phyloP scores from a whole-genome alignment of 2,113 vertebrate species.

The Sinocyclocheilus maitianheensis region DNA sequence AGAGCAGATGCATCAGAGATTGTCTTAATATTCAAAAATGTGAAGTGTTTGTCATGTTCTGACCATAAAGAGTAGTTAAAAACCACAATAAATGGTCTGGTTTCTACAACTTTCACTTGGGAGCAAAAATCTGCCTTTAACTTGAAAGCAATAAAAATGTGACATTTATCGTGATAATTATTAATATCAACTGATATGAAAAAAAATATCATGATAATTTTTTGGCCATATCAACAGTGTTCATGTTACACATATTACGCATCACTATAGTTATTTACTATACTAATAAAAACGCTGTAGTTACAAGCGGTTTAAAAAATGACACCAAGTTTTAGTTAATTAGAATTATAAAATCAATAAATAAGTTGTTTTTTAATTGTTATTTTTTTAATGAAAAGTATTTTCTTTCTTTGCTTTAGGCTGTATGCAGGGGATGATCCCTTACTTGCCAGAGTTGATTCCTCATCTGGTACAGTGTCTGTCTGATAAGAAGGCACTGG shows the following conservation, averaged over 20 bases:
- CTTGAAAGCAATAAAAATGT: no score
- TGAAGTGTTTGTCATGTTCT: no score
- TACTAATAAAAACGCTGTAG: not conserved
- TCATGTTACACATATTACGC: not conserved
- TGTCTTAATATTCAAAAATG: no score
- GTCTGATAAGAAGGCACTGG: slow-evolving; percentile 94
- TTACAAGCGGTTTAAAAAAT: not conserved
- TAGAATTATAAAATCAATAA: not conserved
- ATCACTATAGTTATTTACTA: not conserved
- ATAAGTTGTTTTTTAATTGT: not conserved
- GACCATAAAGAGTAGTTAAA: no score
- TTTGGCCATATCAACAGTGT: not conserved
- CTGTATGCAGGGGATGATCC: slow-evolving; percentile 98
- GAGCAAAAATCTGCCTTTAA: no score
- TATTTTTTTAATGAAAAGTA: not conserved
- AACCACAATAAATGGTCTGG: no score
- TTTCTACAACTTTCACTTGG: no score
- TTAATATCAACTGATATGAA: no score
- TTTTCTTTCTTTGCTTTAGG: slow-evolving; percentile 69
- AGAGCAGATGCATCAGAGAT: no score
- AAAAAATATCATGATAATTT: no score
- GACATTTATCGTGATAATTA: no score
- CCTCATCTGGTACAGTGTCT: slow-evolving; percentile 95
- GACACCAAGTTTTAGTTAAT: not conserved
- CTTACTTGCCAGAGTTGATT: slow-evolving; percentile 93